These are phyloP conservation scores for Xestia xanthographa DNA, from an alignment of 2,888 invertebrate species.

Conservation along the genomic window DNA sequence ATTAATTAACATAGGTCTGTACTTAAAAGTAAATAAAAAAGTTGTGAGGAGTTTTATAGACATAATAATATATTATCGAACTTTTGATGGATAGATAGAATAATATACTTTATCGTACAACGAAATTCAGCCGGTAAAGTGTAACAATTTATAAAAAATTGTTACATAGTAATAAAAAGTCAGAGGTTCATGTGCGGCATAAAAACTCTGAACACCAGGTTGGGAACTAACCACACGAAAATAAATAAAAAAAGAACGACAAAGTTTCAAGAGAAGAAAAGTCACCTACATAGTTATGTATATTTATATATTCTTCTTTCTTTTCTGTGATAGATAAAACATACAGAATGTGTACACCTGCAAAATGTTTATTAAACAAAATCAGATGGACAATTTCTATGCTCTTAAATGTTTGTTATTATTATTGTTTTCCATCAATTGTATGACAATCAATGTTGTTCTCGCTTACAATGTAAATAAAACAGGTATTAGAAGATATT, in stretches of 20 bases:
- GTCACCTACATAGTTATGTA: not conserved
- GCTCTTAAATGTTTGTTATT: slow-evolving; percentile 9
- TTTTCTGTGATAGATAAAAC: not conserved
- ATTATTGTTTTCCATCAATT: slow-evolving; percentile 17
- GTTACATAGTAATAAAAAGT: not conserved
- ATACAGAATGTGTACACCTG: not conserved
- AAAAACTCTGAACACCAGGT: too few relatives aligned
- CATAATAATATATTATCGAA: not conserved
- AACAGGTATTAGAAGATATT: not conserved
- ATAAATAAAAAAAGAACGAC: not conserved
- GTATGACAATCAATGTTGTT: slow-evolving; percentile 18
- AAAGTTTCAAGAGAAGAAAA: not conserved
- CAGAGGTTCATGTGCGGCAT: too few relatives aligned
- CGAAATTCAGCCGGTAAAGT: not conserved
- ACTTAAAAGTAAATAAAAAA: not conserved
- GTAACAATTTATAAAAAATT: not conserved
- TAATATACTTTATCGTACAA: not conserved
- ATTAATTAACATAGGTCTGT: not conserved
- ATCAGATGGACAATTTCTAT: not conserved
- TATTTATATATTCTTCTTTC: not conserved
- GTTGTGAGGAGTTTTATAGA: not conserved
- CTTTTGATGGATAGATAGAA: not conserved
- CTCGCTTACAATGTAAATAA: not conserved
- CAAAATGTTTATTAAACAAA: slow-evolving; percentile 15
- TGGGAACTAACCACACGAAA: not conserved